A percentile compares a stretch with the other conserved stretches of the same genome.
These are phyloP conservation scores for Thecophora atra DNA, from an alignment of 2,888 invertebrate genomes.

Conservation along the genomic window DNA sequence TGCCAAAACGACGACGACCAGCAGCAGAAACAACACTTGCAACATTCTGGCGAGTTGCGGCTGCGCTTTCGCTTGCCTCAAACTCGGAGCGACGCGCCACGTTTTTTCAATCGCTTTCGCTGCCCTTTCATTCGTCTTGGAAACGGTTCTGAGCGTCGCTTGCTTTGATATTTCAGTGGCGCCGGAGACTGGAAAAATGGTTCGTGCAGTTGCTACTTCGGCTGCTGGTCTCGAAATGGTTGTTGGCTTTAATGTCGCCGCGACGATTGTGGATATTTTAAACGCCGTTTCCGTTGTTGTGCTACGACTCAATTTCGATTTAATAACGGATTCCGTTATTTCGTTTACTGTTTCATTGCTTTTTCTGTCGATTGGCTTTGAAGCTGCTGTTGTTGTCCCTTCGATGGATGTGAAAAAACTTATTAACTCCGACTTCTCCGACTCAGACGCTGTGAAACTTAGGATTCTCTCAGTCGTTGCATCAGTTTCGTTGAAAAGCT, in stretches of 20 bases:
- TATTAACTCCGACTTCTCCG: neutral
- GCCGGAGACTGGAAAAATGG: too few species aligned
- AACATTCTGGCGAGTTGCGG: slow-evolving; percentile 28
- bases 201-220: too few species aligned
- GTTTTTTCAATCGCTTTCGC: too few species aligned
- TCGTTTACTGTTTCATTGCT: neutral
- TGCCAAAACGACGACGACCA: slow-evolving; percentile 24
- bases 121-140: too few species aligned
- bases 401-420: neutral
- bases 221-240: too few species aligned
- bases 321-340: neutral
- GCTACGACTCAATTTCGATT: too few species aligned
- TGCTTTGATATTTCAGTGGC: too few species aligned
- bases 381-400: neutral
- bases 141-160: too few species aligned
- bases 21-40: slow-evolving; percentile 30
- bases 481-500: slow-evolving; percentile 26
- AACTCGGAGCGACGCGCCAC: slow-evolving; percentile 16
- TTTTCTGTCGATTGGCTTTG: neutral
- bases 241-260: too few species aligned
- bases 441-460: neutral
- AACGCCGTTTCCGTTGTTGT: neutral
- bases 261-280: neutral
- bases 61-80: slow-evolving; percentile 19
- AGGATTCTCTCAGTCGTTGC: neutral